A percentile compares a stretch with the other conserved stretches of the same genome.
phyloP scores from a whole-genome alignment of 1,140 invertebrate genomes.

The Psilanteris sp. region DNA sequence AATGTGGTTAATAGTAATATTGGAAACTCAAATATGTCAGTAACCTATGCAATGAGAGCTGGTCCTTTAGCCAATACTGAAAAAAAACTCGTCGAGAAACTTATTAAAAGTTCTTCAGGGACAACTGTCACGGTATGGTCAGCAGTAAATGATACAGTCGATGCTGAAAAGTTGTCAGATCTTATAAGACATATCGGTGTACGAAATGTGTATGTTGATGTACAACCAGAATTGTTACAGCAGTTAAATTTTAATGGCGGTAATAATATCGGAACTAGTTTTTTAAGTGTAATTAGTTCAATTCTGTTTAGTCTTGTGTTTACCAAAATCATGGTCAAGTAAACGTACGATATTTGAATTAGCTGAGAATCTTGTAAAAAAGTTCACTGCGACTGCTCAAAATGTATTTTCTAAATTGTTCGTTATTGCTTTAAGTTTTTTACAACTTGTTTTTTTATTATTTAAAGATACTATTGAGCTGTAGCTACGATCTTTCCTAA shows the following conservation, averaged over 20 bases:
- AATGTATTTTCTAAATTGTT: slow-evolving; percentile 49
- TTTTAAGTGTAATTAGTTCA: slow-evolving; percentile 25
- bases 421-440: slow-evolving; percentile 6
- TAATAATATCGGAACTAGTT: slow-evolving; percentile 11
- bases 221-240: slow-evolving; percentile 81
- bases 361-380: slow-evolving; percentile 6
- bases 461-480: too few relatives aligned
- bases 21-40: slow-evolving; percentile 80
- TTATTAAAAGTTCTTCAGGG: slow-evolving; percentile 73
- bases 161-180: slow-evolving; percentile 81
- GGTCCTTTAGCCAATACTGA: slow-evolving; percentile 84
- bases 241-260: slow-evolving; percentile 75
- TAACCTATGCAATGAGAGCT: slow-evolving; percentile 92
- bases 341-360: slow-evolving; percentile 1
- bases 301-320: slow-evolving; percentile 27
- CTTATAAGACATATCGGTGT: slow-evolving; percentile 83
- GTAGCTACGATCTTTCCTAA: too few relatives aligned
- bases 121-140: slow-evolving; percentile 87
- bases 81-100: slow-evolving; percentile 77
- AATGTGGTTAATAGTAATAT: slow-evolving; percentile 80
- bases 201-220: slow-evolving; percentile 85
- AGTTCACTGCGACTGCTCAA: slow-evolving; percentile 45
- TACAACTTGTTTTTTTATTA: too few relatives aligned
- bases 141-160: slow-evolving; percentile 82
- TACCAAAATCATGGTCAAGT: slow-evolving; percentile 53